Evolutionary conservation across 2,888 invertebrate genomes (phyloP), one percentile per base, ranked within the genome.

Genomic region (Drosophila niveifrons): DNA sequence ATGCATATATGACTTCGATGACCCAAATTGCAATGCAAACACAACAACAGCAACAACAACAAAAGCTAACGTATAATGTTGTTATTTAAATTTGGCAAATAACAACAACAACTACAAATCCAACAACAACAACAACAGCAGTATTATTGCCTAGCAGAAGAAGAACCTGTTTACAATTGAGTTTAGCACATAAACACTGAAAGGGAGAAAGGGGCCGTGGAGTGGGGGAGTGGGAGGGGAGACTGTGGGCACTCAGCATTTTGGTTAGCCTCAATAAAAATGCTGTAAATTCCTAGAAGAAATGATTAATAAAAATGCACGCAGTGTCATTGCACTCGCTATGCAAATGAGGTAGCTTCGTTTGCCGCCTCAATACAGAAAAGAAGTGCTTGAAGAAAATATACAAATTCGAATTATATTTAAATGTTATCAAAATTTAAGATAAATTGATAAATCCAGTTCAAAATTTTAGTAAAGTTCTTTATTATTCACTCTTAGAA

Each of bases 21-120:
- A 90, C 90, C 90, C 75, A 90, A 90, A 90, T 90, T 90, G 78
- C 74, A 80, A 58, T 66, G 75, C 90, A 90, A 90, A 90, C 41
- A 44, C 61, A 52, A 48, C 75, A 71, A 15, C 66, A 64, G 43
- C 67, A 64, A 62, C 66, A 46, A 18, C 47, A 55, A 51, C 62
- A 64, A 59, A 62, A 68, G 50, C 56, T 15, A 59, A 58, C 47
- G 63, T 67, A 67, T 79, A 82, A 78, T 75, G 75, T 83, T 79
- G 84, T 82, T 84, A 76, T 86, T 86, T 81, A 74, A 87, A 86
- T 86, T 86, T 86, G 87, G 82, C 87, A 86, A 86, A 86, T 71
- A 86, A 69, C 74, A 65, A 75, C 66, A 78, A 58, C 36, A 62
- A 15, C 28, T 53, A 18, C 29, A n/a, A n/a, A n/a, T 74, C 57